Evolutionary conservation across 2,797 vertebrate genomes (phyloP), one percentile per base, ranked within the genome.

Genomic region (Menidia menidia): DNA sequence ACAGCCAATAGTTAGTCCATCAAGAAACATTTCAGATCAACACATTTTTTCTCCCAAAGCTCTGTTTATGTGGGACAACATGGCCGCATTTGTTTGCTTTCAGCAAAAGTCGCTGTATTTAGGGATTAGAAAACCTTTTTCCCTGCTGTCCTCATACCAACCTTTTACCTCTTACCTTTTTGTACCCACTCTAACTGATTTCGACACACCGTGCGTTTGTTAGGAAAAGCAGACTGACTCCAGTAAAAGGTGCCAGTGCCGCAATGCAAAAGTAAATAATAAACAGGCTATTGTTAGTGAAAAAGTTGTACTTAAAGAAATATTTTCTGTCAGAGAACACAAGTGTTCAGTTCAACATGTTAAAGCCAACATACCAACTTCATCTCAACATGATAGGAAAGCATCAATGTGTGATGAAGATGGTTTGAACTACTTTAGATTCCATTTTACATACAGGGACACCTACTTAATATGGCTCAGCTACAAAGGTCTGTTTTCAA

Each of bases 71-170:
- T 50, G 19, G 11, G 30, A 12, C 42, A 50, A 30, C 4, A 55
- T 33, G 33, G 32, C 47, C 42, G 6, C 5, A 9, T 33, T 62
- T 69, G 7, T 58, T 60, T 31, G 55, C 19, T 35, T 55, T 33
- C 14, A 48, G 19, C 52, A 51, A 39, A 66, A 32, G 42, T 33
- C 18, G 10, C 8, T 13, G 55, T 4, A 50, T 16, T 44, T 60
- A 4, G 7, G 3, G 35, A 25, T 58, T 52, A 71, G 25, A 61
- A 55, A 72, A 71, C 19, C 51, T 62, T 69, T 67, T 75, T 47
- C 35, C 52, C 61, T 55, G 44, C 30, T 73, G 60, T 68, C 65
- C 59, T 39, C 43, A 55, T 6, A 3, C n/a, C 44, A 54, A 42
- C 53, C 43, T 59, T 63, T 56, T 50, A 59, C 30, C 42, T 54